Evolutionary conservation across 2,888 invertebrate genomes (phyloP), one percentile per base, ranked within the genome.

Genomic region (Drosophila stalkeri): DNA sequence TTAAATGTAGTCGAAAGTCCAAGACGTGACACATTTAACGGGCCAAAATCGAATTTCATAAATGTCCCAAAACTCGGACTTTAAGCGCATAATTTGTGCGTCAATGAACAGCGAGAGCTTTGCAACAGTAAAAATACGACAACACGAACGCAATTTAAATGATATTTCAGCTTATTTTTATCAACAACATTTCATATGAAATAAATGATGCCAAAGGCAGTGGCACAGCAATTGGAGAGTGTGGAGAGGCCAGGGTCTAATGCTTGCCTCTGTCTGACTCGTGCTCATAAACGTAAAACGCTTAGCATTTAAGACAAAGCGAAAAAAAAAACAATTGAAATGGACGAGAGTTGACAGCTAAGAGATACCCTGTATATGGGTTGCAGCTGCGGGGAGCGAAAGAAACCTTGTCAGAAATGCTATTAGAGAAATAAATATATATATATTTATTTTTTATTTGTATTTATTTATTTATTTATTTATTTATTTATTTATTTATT

Each of bases 211-310:
- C 46, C 44, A 18, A 41, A 16, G 39, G 63, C 39, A 39, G 49
- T 16, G 18, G 37, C 37, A 4, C 37, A 14, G 2, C 18, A 11
- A 18, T 8, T 9, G 11, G 8, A 8, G 44, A 3, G 51, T 2
- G n/a, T 20, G 35, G 35, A 39, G 12, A 23, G 2, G 16, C 6
- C 5, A 27, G 14, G 27, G 12, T 39, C 31, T 63, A 61, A 52
- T 56, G 49, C 20, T 9, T 54, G 47, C 57, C 43, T 64, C 52
- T 70, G 57, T 68, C 62, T 70, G 64, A 57, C 37, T 73, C 59
- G 47, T 57, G 66, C 74, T 68, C 81, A 81, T 81, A 80, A 84
- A 77, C 89, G 78, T 84, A 89, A 86, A 86, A 76, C 89, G 86
- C 87, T 86, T 82, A 86, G 80, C 82, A 76, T 74, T 83, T 75